Base-by-base conservation (phyloP, 2,888 invertebrate genomes). In the Disparrhopalites patrizii region DNA sequence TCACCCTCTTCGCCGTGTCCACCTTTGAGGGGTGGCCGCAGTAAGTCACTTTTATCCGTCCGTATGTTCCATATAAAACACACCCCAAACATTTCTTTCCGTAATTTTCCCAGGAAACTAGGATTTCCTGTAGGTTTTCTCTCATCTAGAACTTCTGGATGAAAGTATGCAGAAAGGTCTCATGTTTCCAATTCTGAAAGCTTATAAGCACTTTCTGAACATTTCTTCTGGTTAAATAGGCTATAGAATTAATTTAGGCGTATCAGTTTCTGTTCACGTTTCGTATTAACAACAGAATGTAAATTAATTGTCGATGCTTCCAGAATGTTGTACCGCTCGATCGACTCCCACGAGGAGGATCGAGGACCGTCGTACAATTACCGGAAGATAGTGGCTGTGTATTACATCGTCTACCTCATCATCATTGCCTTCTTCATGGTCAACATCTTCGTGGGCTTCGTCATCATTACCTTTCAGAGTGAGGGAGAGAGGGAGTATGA, bases 361-460 rank as follows among this genome's bases (percentile, higher is more conserved):
- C 85, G 86, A 76, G 99, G 99, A 79, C 98, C 98, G 78, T 91
- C 97, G 77, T 91, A 97, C 82, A 98, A 99, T 83, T 93, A 91
- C 84, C 90, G 98, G 36, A 51, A 33, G 36, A 81, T 93, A 77
- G 95, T 99, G 76, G 97, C 99, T 78, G 89, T 96, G 76, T 99
- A 97, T 83, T 99, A 96, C 83, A 98, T 99, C 78, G 90, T 94
- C 82, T 99, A 97, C 82, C 99, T 99, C 80, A 98, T 99, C 82
- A 97, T 99, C 80, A 99, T 99, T 80, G 99, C 98, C 78, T 99
- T 99, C 86, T 99, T 99, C 85, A 99, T 99, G 99, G 94, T 99
- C 77, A 99, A 99, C 84, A 99, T 99, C 83, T 99, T 99, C 85
- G 99, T 99, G 79, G 99, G 99, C 90, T 99, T 99, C 85, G 98